Evolutionary conservation across 2,888 invertebrate species (phyloP).

Genomic region (Ophion ellenae): DNA sequence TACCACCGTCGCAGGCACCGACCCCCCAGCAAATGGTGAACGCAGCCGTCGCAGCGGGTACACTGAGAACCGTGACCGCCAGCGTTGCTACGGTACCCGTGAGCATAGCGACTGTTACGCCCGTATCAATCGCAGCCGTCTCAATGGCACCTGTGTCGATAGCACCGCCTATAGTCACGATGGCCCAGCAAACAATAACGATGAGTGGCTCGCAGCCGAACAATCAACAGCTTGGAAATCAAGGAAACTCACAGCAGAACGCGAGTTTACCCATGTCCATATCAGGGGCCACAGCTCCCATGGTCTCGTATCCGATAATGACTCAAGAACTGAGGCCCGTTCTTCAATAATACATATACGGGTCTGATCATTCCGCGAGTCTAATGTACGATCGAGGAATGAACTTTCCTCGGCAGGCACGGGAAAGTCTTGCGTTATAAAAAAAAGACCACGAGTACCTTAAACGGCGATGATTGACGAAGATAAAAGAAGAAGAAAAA

Average conservation of each 20-base stretch:
- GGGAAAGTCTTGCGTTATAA: constrained; percentile 32
- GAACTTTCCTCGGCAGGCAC: constrained; percentile 34
- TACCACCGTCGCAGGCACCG: constrained; percentile 84
- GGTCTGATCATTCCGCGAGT: constrained; percentile 37
- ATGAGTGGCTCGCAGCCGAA: constrained; percentile 82
- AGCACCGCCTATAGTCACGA: constrained; percentile 86
- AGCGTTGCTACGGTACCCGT: constrained; percentile 87
- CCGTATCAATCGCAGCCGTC: constrained; percentile 86
- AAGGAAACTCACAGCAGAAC: constrained; percentile 81
- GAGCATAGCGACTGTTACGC: constrained; percentile 87
- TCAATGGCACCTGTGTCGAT: constrained; percentile 86
- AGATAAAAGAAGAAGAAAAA: background rate
- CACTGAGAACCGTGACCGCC: constrained; percentile 86
- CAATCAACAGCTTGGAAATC: constrained; percentile 81
- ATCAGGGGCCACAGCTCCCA: constrained; percentile 86
- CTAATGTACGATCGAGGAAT: constrained; percentile 30
- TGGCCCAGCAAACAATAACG: constrained; percentile 84
- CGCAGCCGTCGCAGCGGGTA: constrained; percentile 82
- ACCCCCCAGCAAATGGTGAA: constrained; percentile 84
- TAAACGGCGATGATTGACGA: constrained; percentile 38
- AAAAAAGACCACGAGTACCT: constrained; percentile 53
- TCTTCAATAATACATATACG: constrained; percentile 71
- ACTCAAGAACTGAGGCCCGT: constrained; percentile 85
- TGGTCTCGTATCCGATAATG: constrained; percentile 89
- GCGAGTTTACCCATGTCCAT: constrained; percentile 85